Base-by-base conservation (phyloP, 2,113 vertebrate genomes). In the Ploceus nigricollis region DNA sequence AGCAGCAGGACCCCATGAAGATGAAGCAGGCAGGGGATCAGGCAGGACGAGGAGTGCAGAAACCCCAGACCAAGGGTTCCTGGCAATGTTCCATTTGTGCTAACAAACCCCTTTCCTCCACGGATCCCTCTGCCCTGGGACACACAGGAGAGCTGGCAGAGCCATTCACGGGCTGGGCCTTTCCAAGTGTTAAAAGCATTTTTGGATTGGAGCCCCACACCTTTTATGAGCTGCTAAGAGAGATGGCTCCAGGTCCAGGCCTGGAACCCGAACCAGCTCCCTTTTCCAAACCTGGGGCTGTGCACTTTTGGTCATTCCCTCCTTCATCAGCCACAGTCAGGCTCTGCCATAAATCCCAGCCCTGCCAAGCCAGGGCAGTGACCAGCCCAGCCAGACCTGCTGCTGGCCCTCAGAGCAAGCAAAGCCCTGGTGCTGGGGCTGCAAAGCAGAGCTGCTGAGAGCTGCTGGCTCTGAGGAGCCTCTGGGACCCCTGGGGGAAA, bases 111-210 rank as follows among this genome's bases (percentile, higher is more conserved):
- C 60, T 72, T 51, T 44, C 63, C 54, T 69, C 50, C 68, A 7
- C 0, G 7, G 91, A 56, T 35, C 7, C 23, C 58, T 48, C 19
- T 0, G 2, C 93, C 71, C 60, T 5, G 2, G 82, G 79, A 81
- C 25, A 2, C 1, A 17, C 42, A 44, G 80, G 45, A 82, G 87
- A 47, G 13, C 71, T 77, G 85, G 75, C 88, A 92, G 64, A 83
- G 88, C 79, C 1, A 4, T 4, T 30, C 73, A 11, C 0, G 1
- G 82, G 31, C 84, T 40, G 3, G 42, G 68, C 54, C 68, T 92
- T 84, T 95, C 88, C 76, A 94, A 80, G 64, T 23, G 31, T 21
- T 94, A 87, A 95, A 91, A 95, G 90, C 86, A 7, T 65, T 95
- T 94, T 80, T 97, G 94, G 90, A 93, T 69, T 45, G 45, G 42